These are phyloP conservation scores for Ecliptopera silaceata DNA, from an alignment of 2,888 invertebrate species.

Conservation along the genomic window DNA sequence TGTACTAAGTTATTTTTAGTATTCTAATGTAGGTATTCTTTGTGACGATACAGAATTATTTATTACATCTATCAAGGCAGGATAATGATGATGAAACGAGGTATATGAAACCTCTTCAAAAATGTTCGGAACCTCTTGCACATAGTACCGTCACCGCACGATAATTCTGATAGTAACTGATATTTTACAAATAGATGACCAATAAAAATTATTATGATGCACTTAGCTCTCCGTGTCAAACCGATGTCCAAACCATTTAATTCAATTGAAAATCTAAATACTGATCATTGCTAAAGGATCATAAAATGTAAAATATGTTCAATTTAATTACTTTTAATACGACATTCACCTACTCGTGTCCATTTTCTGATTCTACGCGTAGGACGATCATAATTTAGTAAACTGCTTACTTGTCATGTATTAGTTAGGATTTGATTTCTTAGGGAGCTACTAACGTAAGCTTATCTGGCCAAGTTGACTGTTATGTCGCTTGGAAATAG, in stretches of 20 bases:
- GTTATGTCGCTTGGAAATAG: too few species aligned
- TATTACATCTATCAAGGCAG: too few species aligned
- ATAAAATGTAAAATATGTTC: conserved; percentile 23
- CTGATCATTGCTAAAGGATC: conserved; percentile 13
- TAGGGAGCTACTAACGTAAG: neutral
- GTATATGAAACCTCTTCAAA: too few species aligned
- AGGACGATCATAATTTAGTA: conserved; percentile 36
- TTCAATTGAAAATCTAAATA: conserved; percentile 10
- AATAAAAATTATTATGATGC: neutral
- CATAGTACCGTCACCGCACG: too few species aligned
- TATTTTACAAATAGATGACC: neutral
- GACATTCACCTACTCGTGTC: conserved; percentile 25
- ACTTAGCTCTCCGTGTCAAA: neutral
- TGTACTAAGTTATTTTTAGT: too few species aligned
- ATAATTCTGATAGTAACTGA: too few species aligned
- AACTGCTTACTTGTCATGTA: conserved; percentile 27
- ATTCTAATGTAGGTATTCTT: too few species aligned
- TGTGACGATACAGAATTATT: too few species aligned
- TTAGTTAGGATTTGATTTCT: neutral
- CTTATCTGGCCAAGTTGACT: too few species aligned
- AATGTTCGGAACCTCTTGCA: too few species aligned
- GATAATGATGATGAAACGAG: too few species aligned
- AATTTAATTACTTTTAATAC: conserved; percentile 26
- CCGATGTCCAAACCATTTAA: conserved; percentile 3
- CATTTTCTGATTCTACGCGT: conserved; percentile 34